These are phyloP conservation scores for Pelochelys cantorii DNA, from an alignment of 2,797 vertebrate species.

Conservation along the genomic window DNA sequence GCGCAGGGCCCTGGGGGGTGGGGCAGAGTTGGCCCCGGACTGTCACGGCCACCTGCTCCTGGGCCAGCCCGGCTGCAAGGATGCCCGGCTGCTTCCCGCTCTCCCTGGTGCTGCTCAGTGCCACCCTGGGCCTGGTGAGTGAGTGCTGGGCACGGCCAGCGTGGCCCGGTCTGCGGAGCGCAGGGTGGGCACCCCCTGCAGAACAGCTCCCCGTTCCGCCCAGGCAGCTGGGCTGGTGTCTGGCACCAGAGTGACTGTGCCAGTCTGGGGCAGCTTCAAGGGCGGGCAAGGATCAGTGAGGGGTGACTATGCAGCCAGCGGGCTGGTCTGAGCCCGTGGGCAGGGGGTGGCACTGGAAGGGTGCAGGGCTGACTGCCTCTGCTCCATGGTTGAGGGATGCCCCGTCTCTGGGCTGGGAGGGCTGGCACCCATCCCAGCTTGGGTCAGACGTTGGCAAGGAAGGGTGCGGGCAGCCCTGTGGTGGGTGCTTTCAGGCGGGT, in stretches of 20 bases:
- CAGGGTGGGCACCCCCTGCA: not conserved
- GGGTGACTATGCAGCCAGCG: not conserved
- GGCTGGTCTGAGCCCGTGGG: not conserved
- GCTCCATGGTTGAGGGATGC: not conserved
- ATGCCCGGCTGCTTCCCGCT: not conserved
- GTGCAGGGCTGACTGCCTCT: not conserved
- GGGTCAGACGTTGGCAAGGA: not conserved
- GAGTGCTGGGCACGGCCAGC: not conserved
- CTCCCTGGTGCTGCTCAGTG: not conserved
- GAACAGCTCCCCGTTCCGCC: not conserved
- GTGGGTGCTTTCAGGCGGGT: no score
- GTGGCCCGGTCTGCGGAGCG: not conserved
- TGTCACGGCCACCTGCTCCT: not conserved
- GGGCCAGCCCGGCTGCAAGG: fast-evolving
- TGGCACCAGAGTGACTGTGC: not conserved
- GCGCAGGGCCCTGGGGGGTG: not conserved
- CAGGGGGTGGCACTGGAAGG: no score
- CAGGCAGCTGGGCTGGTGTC: not conserved
- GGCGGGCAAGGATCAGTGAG: not conserved
- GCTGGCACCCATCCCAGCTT: not conserved
- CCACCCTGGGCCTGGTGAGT: slow-evolving; percentile 33
- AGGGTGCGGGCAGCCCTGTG: not conserved
- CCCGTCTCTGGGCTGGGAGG: not conserved
- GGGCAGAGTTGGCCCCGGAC: not conserved
- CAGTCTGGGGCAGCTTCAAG: not conserved